These are phyloP conservation scores for Biston stratarius DNA, from an alignment of 2,888 invertebrate species.

Conservation along the genomic window DNA sequence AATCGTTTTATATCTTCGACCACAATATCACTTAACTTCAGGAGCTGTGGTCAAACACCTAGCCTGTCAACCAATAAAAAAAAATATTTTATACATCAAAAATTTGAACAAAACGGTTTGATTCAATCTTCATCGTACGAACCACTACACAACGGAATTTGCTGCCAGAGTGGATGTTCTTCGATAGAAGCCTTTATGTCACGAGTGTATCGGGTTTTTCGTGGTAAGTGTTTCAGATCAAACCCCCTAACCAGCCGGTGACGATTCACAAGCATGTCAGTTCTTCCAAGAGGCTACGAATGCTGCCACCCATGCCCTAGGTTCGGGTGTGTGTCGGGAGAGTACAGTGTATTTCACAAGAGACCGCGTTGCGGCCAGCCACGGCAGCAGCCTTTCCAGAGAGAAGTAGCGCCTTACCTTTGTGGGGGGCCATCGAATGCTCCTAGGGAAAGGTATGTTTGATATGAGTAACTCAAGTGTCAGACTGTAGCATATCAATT, in stretches of 20 bases:
- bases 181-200: too few species aligned
- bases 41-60: too few species aligned
- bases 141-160: too few species aligned
- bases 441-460: conserved; percentile 63
- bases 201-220: too few species aligned
- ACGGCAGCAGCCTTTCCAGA: conserved; percentile 73
- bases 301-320: conserved; percentile 62
- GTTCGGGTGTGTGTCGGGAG: conserved; percentile 70
- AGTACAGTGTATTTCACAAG: conserved; percentile 75
- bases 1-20: too few species aligned
- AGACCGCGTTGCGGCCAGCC: conserved; percentile 78
- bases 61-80: too few species aligned
- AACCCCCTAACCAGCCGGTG: conserved; percentile 28
- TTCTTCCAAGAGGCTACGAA: conserved; percentile 72
- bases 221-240: neutral
- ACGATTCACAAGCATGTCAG: conserved; percentile 68
- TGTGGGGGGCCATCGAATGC: conserved; percentile 69
- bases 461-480: neutral
- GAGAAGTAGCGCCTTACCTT: conserved; percentile 58
- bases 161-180: too few species aligned
- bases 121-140: too few species aligned
- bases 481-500: neutral
- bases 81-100: too few species aligned
- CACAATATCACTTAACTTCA: too few species aligned
- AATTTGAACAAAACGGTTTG: too few species aligned